A percentile compares a stretch with the other conserved stretches of the same genome.
phyloP scores from a whole-genome alignment of 2,888 invertebrate species.

The Ecliptopera silaceata region DNA sequence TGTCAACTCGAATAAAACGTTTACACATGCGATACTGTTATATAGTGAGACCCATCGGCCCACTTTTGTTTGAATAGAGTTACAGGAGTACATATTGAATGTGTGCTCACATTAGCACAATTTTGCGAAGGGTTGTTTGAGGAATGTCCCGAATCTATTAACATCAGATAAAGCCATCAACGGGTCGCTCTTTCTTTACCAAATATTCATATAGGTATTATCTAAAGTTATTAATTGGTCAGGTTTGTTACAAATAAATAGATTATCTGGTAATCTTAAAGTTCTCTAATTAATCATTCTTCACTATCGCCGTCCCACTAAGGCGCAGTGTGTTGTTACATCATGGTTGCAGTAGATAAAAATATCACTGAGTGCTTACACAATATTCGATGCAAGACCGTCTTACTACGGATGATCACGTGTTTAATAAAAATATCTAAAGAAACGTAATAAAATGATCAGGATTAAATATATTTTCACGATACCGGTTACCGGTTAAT shows the following conservation, averaged over 20 bases:
- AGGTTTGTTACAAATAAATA: no score
- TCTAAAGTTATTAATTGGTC: background rate
- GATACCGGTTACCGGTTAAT: slow-evolving; percentile 46
- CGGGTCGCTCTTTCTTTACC: background rate
- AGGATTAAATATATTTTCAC: background rate
- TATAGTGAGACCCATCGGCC: slow-evolving; percentile 69
- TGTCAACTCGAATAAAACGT: slow-evolving; percentile 57
- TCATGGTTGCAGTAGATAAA: no score
- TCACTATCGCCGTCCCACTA: no score
- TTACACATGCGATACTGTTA: slow-evolving; percentile 53
- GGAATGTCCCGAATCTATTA: slow-evolving; percentile 65
- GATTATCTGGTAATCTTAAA: no score
- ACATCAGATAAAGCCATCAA: slow-evolving; percentile 37
- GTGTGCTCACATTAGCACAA: slow-evolving; percentile 69
- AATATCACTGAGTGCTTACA: no score
- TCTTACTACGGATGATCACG: no score
- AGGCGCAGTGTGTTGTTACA: no score
- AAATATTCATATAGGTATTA: background rate
- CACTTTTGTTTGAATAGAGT: slow-evolving; percentile 76
- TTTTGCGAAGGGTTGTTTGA: slow-evolving; percentile 68
- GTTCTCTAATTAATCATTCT: no score
- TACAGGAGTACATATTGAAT: slow-evolving; percentile 58
- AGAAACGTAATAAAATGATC: no score
- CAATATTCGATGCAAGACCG: no score
- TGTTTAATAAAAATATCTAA: no score